These are phyloP conservation scores for Homalodisca vitripennis DNA, from an alignment of 1,140 invertebrate genomes.

Conservation along the genomic window DNA sequence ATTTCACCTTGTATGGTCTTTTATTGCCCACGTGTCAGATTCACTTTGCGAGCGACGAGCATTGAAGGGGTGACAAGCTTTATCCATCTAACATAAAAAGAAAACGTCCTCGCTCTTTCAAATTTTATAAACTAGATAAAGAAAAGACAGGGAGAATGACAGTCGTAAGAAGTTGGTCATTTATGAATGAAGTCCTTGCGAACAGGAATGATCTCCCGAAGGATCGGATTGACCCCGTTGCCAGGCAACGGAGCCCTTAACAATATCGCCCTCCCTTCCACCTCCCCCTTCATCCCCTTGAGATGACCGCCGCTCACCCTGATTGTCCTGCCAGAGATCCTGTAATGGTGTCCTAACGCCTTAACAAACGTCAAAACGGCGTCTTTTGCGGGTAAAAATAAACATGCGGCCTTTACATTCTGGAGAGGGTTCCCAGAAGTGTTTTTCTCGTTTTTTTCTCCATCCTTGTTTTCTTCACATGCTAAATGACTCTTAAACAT, in stretches of 20 bases:
- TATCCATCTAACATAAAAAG: constrained; percentile 4
- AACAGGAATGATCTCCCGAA: constrained; percentile 17
- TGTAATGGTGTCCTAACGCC: constrained; percentile 15
- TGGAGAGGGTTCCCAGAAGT: too few species aligned
- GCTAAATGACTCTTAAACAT: too few species aligned
- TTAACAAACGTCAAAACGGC: constrained; percentile 17
- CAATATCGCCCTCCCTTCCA: not conserved
- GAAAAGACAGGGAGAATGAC: constrained; percentile 15
- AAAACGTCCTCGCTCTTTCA: constrained; percentile 2
- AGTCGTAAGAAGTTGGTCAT: constrained; percentile 15
- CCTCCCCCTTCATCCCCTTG: too few species aligned
- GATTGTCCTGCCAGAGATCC: constrained; percentile 9
- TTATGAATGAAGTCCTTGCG: constrained; percentile 13
- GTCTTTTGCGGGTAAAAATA: not conserved
- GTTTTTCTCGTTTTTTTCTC: too few species aligned
- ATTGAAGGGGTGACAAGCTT: not conserved
- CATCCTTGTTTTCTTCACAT: too few species aligned
- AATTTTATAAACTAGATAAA: constrained; percentile 8
- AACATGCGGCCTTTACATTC: not conserved
- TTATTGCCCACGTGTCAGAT: too few species aligned
- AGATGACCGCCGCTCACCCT: not conserved
- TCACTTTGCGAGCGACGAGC: too few species aligned
- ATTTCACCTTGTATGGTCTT: too few species aligned
- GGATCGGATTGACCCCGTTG: constrained; percentile 14
- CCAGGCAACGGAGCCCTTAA: not conserved